A percentile compares a stretch with the other conserved stretches of the same genome.
These are phyloP conservation scores for Acleris cristana DNA, from an alignment of 2,888 invertebrate species.

Conservation along the genomic window DNA sequence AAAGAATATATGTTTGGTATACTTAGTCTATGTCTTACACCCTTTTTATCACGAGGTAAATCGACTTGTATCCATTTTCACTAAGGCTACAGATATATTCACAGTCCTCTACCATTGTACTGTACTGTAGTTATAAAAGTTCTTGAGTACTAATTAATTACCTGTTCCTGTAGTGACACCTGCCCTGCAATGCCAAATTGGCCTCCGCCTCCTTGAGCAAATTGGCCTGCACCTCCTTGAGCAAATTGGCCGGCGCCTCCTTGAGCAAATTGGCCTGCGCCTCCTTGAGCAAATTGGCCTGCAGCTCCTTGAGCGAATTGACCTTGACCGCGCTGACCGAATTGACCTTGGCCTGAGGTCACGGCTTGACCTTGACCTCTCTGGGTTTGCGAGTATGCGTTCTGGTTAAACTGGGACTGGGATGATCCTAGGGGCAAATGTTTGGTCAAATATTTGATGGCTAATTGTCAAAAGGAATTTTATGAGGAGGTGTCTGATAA, in stretches of 20 bases:
- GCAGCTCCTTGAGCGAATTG: conserved; percentile 40
- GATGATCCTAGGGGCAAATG: conserved; percentile 8
- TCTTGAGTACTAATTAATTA: neutral
- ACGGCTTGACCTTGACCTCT: conserved; percentile 31
- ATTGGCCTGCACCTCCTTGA: conserved; percentile 46
- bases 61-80: too few species aligned
- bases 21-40: too few species aligned
- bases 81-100: too few species aligned
- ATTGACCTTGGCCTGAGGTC: conserved; percentile 34
- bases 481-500: too few species aligned
- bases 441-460: neutral
- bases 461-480: too few species aligned
- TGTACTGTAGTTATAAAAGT: too few species aligned
- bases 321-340: conserved; percentile 21
- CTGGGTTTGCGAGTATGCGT: conserved; percentile 28
- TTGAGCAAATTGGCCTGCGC: conserved; percentile 44
- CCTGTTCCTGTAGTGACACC: conserved; percentile 45
- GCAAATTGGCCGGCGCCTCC: conserved; percentile 44
- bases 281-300: conserved; percentile 45
- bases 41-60: too few species aligned
- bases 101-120: too few species aligned
- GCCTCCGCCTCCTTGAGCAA: conserved; percentile 45
- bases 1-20: too few species aligned
- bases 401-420: conserved; percentile 24
- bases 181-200: conserved; percentile 47